phyloP scores from a whole-genome alignment of 2,797 vertebrate genomes.

The Poecilia gillii region DNA sequence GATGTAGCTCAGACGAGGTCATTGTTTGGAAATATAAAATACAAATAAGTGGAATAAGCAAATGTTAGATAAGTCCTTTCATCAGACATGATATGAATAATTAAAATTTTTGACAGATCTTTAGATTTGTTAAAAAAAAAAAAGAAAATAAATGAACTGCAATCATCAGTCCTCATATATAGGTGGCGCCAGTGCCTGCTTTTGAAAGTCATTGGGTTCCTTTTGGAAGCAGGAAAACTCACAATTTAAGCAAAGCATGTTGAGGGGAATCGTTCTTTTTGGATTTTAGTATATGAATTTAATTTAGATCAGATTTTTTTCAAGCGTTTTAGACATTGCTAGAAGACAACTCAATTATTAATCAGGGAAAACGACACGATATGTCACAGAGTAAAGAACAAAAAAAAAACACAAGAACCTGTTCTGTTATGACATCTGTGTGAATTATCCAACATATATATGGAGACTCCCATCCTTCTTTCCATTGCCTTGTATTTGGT shows the following conservation, averaged over 20 bases:
- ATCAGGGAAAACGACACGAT: background rate
- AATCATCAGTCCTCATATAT: background rate
- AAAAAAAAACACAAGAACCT: background rate
- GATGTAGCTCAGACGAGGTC: background rate
- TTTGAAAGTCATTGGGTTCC: background rate
- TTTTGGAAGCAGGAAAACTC: background rate
- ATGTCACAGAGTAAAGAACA: background rate
- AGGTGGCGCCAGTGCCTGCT: conserved; percentile 12
- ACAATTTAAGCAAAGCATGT: background rate
- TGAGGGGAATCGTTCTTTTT: background rate
- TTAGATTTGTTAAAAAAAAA: background rate
- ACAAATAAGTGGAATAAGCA: conserved; percentile 8
- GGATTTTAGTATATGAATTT: background rate
- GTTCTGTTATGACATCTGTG: conserved; percentile 2
- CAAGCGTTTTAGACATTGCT: background rate
- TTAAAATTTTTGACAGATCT: background rate
- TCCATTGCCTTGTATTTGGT: conserved; percentile 65
- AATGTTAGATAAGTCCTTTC: conserved; percentile 16
- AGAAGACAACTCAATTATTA: background rate
- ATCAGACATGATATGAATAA: conserved; percentile 15
- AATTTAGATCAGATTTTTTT: background rate
- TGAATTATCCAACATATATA: conserved; percentile 4
- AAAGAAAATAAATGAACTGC: conserved; percentile 6
- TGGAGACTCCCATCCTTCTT: conserved; percentile 30
- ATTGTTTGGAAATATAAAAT: background rate